Conservation (phyloP, 2,113 vertebrate genomes). For the Aptenodytes patagonicus region DNA sequence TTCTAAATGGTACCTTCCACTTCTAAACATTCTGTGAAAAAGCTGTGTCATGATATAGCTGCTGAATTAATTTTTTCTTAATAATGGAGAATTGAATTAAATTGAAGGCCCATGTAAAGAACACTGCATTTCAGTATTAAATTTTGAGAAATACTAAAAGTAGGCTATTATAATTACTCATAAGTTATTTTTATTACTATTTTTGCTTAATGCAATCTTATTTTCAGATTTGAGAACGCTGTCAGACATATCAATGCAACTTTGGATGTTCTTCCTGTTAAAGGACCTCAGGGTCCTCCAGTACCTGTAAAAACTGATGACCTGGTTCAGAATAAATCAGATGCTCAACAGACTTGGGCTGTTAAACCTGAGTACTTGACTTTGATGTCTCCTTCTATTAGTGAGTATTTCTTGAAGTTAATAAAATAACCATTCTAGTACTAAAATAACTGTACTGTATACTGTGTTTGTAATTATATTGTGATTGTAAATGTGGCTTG, state of each 20-base stretch:
- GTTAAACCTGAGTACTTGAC: constrained; percentile 83
- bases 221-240: constrained; percentile 66
- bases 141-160: not conserved
- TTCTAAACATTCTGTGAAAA: not conserved
- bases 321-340: constrained; percentile 48
- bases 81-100: not conserved
- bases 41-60: not conserved
- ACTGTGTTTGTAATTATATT: not conserved
- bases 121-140: not conserved
- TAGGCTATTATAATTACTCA: not conserved
- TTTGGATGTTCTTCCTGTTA: constrained; percentile 93
- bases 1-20: not conserved
- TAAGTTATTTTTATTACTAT: not conserved
- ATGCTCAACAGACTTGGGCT: constrained; percentile 74
- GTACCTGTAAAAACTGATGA: constrained; percentile 59
- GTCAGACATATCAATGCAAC: constrained; percentile 73
- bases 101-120: not conserved
- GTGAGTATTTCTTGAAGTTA: constrained; percentile 75
- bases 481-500: not conserved
- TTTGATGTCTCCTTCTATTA: constrained; percentile 78
- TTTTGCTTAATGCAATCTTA: not conserved
- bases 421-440: not conserved
- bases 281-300: constrained; percentile 84
- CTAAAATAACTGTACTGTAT: not conserved
- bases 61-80: not conserved